These are phyloP conservation scores for Noctua fimbriata DNA, from an alignment of 2,888 invertebrate genomes.

Conservation along the genomic window DNA sequence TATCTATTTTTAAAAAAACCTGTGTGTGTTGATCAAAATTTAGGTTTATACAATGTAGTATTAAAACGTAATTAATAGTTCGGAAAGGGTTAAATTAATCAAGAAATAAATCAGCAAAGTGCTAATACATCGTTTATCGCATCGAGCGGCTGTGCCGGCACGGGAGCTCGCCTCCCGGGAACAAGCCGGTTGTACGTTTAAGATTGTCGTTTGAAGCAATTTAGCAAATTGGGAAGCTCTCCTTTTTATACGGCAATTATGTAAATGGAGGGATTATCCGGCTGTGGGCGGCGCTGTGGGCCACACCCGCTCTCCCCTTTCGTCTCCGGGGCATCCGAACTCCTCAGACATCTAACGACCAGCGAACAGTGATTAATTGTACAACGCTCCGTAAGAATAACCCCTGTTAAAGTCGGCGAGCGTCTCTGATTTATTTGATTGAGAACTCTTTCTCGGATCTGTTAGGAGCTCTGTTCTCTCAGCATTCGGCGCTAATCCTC, in stretches of 20 bases:
- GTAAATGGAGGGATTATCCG: slow-evolving; percentile 90
- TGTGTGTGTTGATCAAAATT: neutral
- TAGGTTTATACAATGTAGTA: neutral
- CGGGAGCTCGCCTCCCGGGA: slow-evolving; percentile 61
- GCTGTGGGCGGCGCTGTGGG: slow-evolving; percentile 86
- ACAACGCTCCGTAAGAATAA: slow-evolving; percentile 60
- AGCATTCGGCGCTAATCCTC: slow-evolving; percentile 65
- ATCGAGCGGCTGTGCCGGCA: slow-evolving; percentile 18
- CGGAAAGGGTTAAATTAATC: slow-evolving; percentile 30
- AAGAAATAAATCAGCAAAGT: slow-evolving; percentile 53
- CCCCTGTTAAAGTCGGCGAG: slow-evolving; percentile 77
- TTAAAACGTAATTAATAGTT: slow-evolving; percentile 6
- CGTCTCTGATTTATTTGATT: slow-evolving; percentile 86
- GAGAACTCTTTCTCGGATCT: slow-evolving; percentile 81
- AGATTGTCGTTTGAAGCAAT: slow-evolving; percentile 88
- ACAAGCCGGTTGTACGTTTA: slow-evolving; percentile 75
- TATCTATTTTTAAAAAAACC: neutral
- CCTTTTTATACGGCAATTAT: slow-evolving; percentile 91
- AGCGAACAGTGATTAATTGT: slow-evolving; percentile 88
- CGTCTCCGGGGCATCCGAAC: slow-evolving; percentile 80
- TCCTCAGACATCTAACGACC: slow-evolving; percentile 85
- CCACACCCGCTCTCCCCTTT: slow-evolving; percentile 86
- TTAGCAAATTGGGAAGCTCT: slow-evolving; percentile 90
- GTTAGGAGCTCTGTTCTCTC: slow-evolving; percentile 77
- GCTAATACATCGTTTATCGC: slow-evolving; percentile 61